Evolutionary conservation across 2,888 invertebrate genomes (phyloP), one percentile per base, ranked within the genome.

Genomic region (Pyrocoelia pectoralis): DNA sequence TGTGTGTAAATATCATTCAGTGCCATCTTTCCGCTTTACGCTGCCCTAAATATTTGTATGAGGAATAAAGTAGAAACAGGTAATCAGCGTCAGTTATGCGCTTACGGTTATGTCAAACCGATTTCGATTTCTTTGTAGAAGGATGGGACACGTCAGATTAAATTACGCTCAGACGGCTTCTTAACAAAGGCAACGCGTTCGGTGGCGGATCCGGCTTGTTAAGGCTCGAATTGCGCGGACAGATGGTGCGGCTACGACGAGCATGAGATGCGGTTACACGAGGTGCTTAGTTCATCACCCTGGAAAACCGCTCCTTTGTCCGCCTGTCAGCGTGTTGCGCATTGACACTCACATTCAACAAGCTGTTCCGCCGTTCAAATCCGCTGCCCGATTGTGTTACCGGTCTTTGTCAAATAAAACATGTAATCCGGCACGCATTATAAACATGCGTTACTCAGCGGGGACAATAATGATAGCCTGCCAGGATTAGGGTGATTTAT

Each of bases 221-320:
- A 69, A 56, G 64, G 65, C 62, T 67, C 64, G 69, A 67, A 68
- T 67, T 68, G 67, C 69, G 60, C 60, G 65, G 67, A 68, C 72
- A 71, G 71, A 72, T 71, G 71, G 68, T 66, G 67, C 62, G 57
- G 68, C 68, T 68, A 68, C 65, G 69, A 67, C 67, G 65, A 66
- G 68, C 73, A 69, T 70, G 73, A 74, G 76, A 76, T 77, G 77
- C 74, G 77, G 77, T 77, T 77, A 76, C 75, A 74, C 70, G 77
- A 77, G 77, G 78, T 77, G 78, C 77, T 78, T 74, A 76, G 78
- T 78, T 77, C 79, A 79, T 78, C 80, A 79, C 80, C 77, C 79
- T 78, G 79, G 79, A 80, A 80, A 80, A 79, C 79, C 79, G 77
- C 78, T 77, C 76, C 77, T 79, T 80, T 79, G 79, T 80, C 77